Base-by-base conservation (phyloP, 2,113 vertebrate genomes). In the Lutjanus erythropterus region DNA sequence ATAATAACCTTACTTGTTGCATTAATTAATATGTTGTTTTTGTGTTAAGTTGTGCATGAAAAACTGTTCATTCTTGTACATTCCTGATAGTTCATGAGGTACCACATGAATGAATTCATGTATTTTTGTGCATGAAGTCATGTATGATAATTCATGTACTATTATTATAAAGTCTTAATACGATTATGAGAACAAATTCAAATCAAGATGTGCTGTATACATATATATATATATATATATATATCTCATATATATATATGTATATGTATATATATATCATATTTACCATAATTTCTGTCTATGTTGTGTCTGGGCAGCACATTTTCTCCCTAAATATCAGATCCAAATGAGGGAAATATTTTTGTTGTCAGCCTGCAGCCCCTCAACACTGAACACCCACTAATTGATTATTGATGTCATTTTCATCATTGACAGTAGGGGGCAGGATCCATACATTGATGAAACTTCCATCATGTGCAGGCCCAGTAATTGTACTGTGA, bases 341-440 rank as follows among this genome's bases (percentile, higher is more conserved):
- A 25, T 69, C 19, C 9, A 69, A 71, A 71, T 59, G 19, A 83
- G 25, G 58, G 12, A 31, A 69, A 77, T 18, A 10, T 56, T 74
- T 77, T 53, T 71, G 41, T 49, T 52, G 37, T 81, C 69, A 61
- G 25, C 41, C 29, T 68, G 47, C 59, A 70, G 50, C 56, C n/a
- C 68, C 31, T 78, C 25, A 53, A 60, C 69, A 71, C 46, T 71
- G 74, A 85, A 62, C 55, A 76, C 11, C 27, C 61, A 69, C 80
- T 84, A 93, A 94, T 93, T 92, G 93, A 93, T 94, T 94, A 92
- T 90, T 86, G 88, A 89, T 92, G 93, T 87, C 62, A 78, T 92
- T 91, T 89, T 76, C 91, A 84, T 86, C 85, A 92, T 92, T 92
- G 92, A 88, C 93, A 92, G 86, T 80, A 92, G 91, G 86, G 90